Evolutionary conservation across 2,888 invertebrate species (phyloP), one percentile per base, ranked within the genome.

Genomic region (Lomographa bimaculata): DNA sequence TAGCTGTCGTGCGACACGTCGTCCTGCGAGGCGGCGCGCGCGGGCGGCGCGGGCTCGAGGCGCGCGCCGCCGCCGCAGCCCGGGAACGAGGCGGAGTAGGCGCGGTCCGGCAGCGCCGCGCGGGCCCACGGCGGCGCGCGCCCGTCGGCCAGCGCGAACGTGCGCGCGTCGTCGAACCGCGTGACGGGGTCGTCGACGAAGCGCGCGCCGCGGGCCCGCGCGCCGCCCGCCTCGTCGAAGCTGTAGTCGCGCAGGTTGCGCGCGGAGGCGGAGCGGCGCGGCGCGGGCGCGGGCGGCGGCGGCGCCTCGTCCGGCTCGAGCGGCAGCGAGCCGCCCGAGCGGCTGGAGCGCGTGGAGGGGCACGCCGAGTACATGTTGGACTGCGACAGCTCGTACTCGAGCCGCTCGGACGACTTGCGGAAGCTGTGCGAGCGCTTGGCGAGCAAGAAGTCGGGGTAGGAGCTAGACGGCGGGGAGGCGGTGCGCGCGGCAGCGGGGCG

Each of bases 1-100:
- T 96, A 96, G 62, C 96, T 96, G 74, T 96, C 96, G 74, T 96
- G 96, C 16, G 96, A 95, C 14, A 96, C 85, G 80, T 96, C 96
- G 71, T 96, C 96, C 73, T 96, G 96, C 5, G 96, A 96, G 50
- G 92, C 93, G 43, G 90, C 90, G 45, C 93, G 84, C 57, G 92
- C 92, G 53, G 92, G 92, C 41, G 91, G 91, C 60, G 91, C 89
- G 58, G 93, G 93, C 58, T 14, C 93, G 92, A 65, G 92, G 91
- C 67, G 92, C 93, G 38, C 6, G 67, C 92, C 93, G 39, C 93
- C 92, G 2, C 93, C 92, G 32, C 95, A 95, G 38, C 96, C 96
- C 9, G 96, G 96, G 76, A 95, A 96, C 72, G 95, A 95, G 50
- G 95, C 95, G 9, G 96, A 96, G 80, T 96, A 96, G 2, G 95